Evolutionary conservation across 2,797 vertebrate species (phyloP).

Genomic region (Vultur gryphus): DNA sequence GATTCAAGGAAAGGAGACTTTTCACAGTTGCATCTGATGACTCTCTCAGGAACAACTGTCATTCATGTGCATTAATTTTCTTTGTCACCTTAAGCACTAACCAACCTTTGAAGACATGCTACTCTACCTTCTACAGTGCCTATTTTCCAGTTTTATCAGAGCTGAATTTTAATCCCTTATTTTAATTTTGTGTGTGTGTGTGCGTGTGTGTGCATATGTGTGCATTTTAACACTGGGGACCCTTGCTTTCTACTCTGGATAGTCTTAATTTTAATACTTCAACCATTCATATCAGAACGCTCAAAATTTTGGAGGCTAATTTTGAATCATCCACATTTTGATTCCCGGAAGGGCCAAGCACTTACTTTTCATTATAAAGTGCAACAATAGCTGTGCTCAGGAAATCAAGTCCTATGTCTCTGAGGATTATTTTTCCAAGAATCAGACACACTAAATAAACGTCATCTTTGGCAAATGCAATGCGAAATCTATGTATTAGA

Average conservation of each 20-base stretch:
- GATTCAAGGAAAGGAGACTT: slow-evolving; percentile 20
- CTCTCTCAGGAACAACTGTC: slow-evolving; percentile 26
- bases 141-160: slow-evolving; percentile 4
- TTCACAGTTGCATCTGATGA: not conserved
- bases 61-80: slow-evolving; percentile 3
- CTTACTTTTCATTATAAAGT: slow-evolving; percentile 32
- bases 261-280: not conserved
- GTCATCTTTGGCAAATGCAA: slow-evolving; percentile 9
- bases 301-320: slow-evolving; percentile 9
- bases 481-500: slow-evolving; percentile 29
- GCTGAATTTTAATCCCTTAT: slow-evolving; percentile 9
- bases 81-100: slow-evolving; percentile 40
- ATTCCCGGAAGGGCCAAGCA: not conserved
- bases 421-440: slow-evolving; percentile 39
- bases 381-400: slow-evolving; percentile 13
- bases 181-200: not conserved
- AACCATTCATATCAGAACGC: not conserved
- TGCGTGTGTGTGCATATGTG: not conserved
- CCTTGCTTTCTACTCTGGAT: not conserved
- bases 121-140: not conserved
- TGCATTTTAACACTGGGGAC: not conserved
- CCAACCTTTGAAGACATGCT: not conserved
- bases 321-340: not conserved
- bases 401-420: slow-evolving; percentile 44
- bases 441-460: slow-evolving; percentile 38